Base-by-base conservation (phyloP, 2,113 vertebrate genomes). In the Alces alces region DNA sequence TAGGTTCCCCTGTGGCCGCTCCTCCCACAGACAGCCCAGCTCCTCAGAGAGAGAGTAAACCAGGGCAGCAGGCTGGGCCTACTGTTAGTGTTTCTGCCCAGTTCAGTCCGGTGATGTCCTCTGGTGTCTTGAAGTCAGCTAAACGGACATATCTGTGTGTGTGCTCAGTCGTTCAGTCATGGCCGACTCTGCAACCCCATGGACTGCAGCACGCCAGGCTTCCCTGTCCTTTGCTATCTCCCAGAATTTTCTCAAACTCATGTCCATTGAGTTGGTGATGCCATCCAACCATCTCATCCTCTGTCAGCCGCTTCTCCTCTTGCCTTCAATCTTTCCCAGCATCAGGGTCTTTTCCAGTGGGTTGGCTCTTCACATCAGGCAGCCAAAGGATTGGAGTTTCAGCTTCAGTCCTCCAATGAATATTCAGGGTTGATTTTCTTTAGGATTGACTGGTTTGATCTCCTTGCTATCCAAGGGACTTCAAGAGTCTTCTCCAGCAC, bases 101-200 rank as follows among this genome's bases (percentile, higher is more conserved):
- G 28, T 2, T 52, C 50, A 58, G 52, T 80, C 93, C 7, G 30
- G 28, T 54, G 64, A 83, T 3, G 19, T 55, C 61, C 47, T 25
- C 57, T 86, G 55, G 33, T 39, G 21, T 85, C 12, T 45, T 79
- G 36, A 96, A 96, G 15, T 66, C 55, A 82, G 50, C 19, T 15
- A 60, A 23, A 5, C 39, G 15, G n/a, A 57, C 15, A 4, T 64
- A 73, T 83, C 64, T 95, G 70, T 14, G 70, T 7, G 36, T 76
- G 70, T 76, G 21, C 39, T 27, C 6, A 30, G 60, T 61, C 5
- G 12, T 28, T 76, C 12, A 7, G 70, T 43, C 6, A 27, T 27
- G 23, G 43, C 21, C 0, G 12, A 76, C 23, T 76, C 36, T 43
- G 36, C 21, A 39, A 27, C 6, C 36, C 70, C 39, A 76, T 14